Base-by-base conservation (phyloP, 2,888 invertebrate genomes). In the Tachina grossa region DNA sequence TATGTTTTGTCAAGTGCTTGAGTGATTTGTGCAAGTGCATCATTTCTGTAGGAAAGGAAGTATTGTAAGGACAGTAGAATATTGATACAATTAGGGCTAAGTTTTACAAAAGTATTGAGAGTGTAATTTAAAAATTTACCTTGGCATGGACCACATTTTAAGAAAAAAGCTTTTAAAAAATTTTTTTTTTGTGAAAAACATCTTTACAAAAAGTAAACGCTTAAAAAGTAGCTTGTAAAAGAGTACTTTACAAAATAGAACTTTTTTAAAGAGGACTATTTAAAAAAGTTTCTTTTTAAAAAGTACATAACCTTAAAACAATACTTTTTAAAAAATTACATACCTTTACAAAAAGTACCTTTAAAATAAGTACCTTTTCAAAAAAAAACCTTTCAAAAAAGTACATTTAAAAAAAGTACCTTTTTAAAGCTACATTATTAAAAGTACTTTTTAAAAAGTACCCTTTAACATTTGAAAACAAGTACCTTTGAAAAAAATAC, bases 21-120 rank as follows among this genome's bases (percentile, higher is more conserved):
- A 84, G 51, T 80, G 80, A 84, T 71, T 57, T 65, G 39, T 75
- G 79, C 84, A 79, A 84, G 84, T 76, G 79, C 55, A 75, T 59
- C 5, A 49, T 14, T 41, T 75, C 31, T 43, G n/a, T 14, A 14
- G 6, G 51, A 59, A 11, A 43, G 16, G 13, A 43, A 31, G 13
- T 9, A 51, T 22, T 43, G 13, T 9, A 41, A 41, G 39, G 13
- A 61, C 59, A 59, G 59, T 59, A 14, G 47, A 68, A 68, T 57
- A 39, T 41, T 1, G 9, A 41, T 13, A 41, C 6, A 31, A 31
- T 5, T 1, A 31, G 6, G 6, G 31, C 31, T 31, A 6, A 31
- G 31, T 31, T 0, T 5, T 6, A 31, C 31, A 31, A 31, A 31
- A 31, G 31, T 31, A 31, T 31, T 4, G 4, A 31, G 31, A 31